Base-by-base conservation (phyloP, 1,140 invertebrate genomes). In the Manduca sexta region DNA sequence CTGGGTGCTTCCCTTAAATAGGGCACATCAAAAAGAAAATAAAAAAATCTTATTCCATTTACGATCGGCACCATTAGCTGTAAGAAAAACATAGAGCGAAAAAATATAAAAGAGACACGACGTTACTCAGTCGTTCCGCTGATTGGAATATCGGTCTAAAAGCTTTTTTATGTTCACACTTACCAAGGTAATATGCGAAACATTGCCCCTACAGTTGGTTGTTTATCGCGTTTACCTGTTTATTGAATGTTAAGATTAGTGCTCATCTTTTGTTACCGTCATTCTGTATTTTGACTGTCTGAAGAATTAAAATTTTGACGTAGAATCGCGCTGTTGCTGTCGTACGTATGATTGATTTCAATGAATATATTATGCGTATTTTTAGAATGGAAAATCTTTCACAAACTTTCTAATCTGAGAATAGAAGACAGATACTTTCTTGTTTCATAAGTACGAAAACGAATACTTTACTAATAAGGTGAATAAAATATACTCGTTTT, bases 141-240 rank as follows among this genome's bases (percentile, higher is more conserved):
- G 58, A 65, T 65, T 65, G 58, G 54, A 58, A 65, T 61, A 61
- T 61, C 43, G 52, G 48, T 48, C 49, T 61, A 52, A 65, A 61
- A 65, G 62, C 62, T 58, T 65, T 65, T 65, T 65, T 65, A 57
- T 65, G 62, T 65, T 57, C 56, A 45, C 58, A 57, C 48, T 62
- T 62, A 57, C 50, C 49, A 40, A 31, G 48, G 39, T 46, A 58
- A 58, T 50, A 48, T 43, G 31, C 52, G 39, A 41, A 47, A 58
- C 49, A 58, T 58, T 44, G 43, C 45, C 47, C 8, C 15, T 33
- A 38, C 46, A 43, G 37, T 40, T 31, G 30, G 45, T 37, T 59
- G 51, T 51, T 54, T 59, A 53, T 46, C 46, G 40, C 45, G 45
- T 47, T 54, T 50, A 44, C 50, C 29, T 56, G 44, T 56, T 56